Percentiles rank a stretch among this genome's conserved stretches.
phyloP scores from a whole-genome alignment of 1,140 invertebrate genomes.

The Zelostemma sp. region DNA sequence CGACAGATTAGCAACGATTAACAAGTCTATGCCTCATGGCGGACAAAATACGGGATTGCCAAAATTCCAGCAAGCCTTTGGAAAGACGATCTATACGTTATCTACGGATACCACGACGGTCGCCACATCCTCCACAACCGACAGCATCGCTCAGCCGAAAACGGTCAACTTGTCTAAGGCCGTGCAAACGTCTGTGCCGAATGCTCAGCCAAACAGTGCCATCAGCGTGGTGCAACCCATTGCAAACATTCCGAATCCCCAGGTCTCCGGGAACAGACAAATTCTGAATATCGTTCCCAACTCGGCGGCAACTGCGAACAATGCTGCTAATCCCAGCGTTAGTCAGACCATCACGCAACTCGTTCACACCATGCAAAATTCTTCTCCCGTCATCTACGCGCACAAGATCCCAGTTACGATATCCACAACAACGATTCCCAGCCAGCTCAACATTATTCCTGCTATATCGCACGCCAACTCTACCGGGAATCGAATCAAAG shows the following conservation, averaged over 20 bases:
- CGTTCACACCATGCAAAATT: conserved; percentile 60
- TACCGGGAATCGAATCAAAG: conserved; percentile 56
- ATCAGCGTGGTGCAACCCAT: conserved; percentile 57
- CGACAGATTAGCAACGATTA: conserved; percentile 50
- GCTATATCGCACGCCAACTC: conserved; percentile 62
- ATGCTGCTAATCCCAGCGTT: conserved; percentile 35
- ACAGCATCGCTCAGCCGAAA: conserved; percentile 50
- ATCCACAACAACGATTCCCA: conserved; percentile 62
- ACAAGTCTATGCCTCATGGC: conserved; percentile 46
- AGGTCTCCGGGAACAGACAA: conserved; percentile 51
- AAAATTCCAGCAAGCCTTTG: conserved; percentile 85
- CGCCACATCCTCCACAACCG: conserved; percentile 49
- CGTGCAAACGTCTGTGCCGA: conserved; percentile 63
- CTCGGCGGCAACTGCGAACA: conserved; percentile 37
- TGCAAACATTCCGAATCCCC: conserved; percentile 61
- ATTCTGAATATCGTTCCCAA: conserved; percentile 61
- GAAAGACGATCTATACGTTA: conserved; percentile 72
- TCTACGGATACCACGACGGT: conserved; percentile 57
- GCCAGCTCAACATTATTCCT: conserved; percentile 63
- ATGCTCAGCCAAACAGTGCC: conserved; percentile 35
- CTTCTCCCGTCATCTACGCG: conserved; percentile 65
- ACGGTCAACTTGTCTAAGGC: conserved; percentile 61
- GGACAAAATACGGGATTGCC: conserved; percentile 74
- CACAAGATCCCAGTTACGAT: conserved; percentile 67
- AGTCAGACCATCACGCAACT: conserved; percentile 64